phyloP scores from a whole-genome alignment of 2,113 vertebrate genomes.

The Diadophis punctatus region DNA sequence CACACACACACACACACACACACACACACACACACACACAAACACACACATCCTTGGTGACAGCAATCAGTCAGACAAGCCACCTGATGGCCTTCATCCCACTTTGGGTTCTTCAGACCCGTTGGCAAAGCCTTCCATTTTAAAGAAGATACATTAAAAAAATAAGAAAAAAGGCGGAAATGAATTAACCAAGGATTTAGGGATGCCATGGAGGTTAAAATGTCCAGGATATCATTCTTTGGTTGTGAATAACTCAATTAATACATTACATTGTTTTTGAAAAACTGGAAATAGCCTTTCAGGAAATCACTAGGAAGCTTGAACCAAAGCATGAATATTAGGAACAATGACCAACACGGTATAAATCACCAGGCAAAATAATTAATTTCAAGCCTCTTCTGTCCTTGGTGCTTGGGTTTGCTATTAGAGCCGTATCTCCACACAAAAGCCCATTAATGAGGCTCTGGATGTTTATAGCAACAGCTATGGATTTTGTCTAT shows the following conservation, averaged over 20 bases:
- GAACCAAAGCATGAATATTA: background rate
- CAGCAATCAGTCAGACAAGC: no score
- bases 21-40: no score
- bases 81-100: no score
- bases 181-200: background rate
- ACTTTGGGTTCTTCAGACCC: no score
- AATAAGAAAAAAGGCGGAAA: background rate
- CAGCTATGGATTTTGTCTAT: background rate
- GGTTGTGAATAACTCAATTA: background rate
- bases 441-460: background rate
- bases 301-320: background rate
- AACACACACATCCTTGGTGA: no score
- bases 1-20: no score
- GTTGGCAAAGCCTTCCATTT: background rate
- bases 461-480: background rate
- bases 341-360: background rate
- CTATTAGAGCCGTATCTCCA: background rate
- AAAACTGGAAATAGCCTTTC: background rate
- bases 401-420: background rate
- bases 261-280: background rate
- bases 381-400: background rate
- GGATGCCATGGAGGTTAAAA: background rate
- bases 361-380: background rate
- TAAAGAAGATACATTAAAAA: background rate
- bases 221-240: background rate